Base-by-base conservation (phyloP, 2,797 vertebrate genomes). In the Aratinga solstitialis region DNA sequence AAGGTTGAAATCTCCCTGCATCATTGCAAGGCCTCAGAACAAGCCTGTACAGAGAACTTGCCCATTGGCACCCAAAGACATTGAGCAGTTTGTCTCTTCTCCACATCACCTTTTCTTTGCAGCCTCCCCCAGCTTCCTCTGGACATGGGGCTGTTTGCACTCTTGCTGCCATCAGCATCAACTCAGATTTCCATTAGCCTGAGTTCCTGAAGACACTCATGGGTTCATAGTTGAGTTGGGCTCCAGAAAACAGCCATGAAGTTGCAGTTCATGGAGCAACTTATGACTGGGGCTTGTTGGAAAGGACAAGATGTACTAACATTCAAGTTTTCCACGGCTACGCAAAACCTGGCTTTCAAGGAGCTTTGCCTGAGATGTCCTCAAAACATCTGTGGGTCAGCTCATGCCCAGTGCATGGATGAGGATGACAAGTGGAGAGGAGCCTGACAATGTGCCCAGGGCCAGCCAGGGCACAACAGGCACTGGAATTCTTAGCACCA, bases 201-300 rank as follows among this genome's bases (percentile, higher is more conserved):
- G 9, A 42, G 78, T 1, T 78, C 67, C 61, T 40, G 15, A 17
- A 65, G 32, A 29, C n/a, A 59, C 1, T 4, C 10, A 7, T 0
- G 29, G 40, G 45, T 45, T 88, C 26, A 4, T 0, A 3, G 3
- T 68, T 30, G 45, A 53, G 48, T 1, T 1, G 1, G 8, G 14
- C 47, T 36, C 34, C 40, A 65, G 51, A 11, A 84, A 53, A 24
- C 40, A 87, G 32, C 38, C 3, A 3, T 4, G 29, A 67, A 24
- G 48, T 4, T 36, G 56, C 68, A 88, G 77, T 34, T 81, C n/a
- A 6, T 1, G n/a, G 53, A 78, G 76, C 63, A 81, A 68, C 43
- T 71, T 50, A 3, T 0, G 1, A 14, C 38, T 30, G 59, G 43
- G 23, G n/a, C 9, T 84, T 22, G 68, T 11, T 47, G 79, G 79